phyloP scores from a whole-genome alignment of 1,140 invertebrate species.

The Psix sp. region DNA sequence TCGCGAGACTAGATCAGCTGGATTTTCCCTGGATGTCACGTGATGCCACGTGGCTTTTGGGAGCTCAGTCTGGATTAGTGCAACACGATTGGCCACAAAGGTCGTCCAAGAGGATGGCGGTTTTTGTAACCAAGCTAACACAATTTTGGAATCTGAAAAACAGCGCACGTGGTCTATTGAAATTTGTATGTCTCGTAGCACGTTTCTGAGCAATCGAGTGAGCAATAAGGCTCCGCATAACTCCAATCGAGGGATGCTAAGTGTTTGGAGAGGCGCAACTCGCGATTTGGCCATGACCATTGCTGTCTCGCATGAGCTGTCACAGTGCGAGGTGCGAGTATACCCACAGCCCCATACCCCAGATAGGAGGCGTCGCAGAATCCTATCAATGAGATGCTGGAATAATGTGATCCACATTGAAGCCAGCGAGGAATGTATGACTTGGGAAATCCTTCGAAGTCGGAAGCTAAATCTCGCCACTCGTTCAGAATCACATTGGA shows the following conservation, averaged over 20 bases:
- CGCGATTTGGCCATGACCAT: slow-evolving; percentile 6
- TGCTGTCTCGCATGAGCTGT: not conserved
- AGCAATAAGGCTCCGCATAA: not conserved
- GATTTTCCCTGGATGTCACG: slow-evolving; percentile 9
- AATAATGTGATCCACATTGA: not conserved
- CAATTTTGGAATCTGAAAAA: slow-evolving; percentile 6
- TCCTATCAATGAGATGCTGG: not conserved
- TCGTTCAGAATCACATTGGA: not conserved
- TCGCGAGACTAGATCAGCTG: slow-evolving; percentile 19
- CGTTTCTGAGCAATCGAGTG: not conserved
- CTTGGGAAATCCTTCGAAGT: not conserved
- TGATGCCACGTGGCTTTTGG: slow-evolving; percentile 6
- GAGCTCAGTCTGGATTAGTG: slow-evolving; percentile 4
- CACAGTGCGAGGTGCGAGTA: not conserved
- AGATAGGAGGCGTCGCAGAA: not conserved
- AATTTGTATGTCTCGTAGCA: not conserved
- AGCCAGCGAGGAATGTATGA: not conserved
- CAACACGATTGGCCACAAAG: slow-evolving; percentile 22
- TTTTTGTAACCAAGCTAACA: slow-evolving; percentile 2
- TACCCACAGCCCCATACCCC: not conserved
- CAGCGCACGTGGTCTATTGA: not conserved
- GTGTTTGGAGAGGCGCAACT: not conserved
- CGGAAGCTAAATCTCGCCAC: not conserved
- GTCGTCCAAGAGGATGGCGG: not conserved
- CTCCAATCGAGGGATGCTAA: slow-evolving; percentile 3